Base-by-base conservation (phyloP, 92 coral and sea anemone genomes). In the Parazoanthus darwini region DNA sequence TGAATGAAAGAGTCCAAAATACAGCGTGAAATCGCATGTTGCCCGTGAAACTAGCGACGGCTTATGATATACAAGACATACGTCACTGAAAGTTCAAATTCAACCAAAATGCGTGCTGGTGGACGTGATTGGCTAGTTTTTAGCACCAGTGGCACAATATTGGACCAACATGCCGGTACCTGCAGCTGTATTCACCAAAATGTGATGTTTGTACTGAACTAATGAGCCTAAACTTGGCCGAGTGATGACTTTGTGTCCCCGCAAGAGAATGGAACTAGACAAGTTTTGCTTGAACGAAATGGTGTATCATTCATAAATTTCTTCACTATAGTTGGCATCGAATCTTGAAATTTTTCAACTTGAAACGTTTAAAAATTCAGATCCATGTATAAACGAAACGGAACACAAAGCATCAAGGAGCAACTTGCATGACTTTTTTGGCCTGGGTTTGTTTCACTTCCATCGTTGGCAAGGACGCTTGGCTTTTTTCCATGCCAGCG, bases 401-500 rank as follows among this genome's bases (percentile, higher is more conserved):
- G 42, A 39, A 39, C 42, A 58, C 66, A 58, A 58, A 58, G 25
- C 5, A 63, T 1, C 59, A 54, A 54, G 18, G 6, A 63, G 25
- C 68, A 63, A 16, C n/a, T 2, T 63, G 3, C 68, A 63, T 63
- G 68, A 13, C 22, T 2, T 13, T 63, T 3, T 63, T 20, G 25
- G 25, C 0, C 26, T 63, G 70, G 0, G 7, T 22, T 63, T 63
- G 7, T 63, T 63, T 15, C 18, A 13, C 16, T 54, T 51, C 9
- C 59, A 54, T 54, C 59, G 59, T 15, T 15, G 59, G 20, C 39
- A 26, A 68, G 54, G 78, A 84, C 78, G 67, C 87, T 83, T 63
- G 87, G 87, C 87, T n/a, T 44, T 16, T 48, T 72, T 50, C 87
- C 87, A 84, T 44, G 65, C 43, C 43, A 23, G 67, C 77, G 65